Base-by-base conservation (phyloP, 2,888 invertebrate genomes). In the Chorisops tibialis region DNA sequence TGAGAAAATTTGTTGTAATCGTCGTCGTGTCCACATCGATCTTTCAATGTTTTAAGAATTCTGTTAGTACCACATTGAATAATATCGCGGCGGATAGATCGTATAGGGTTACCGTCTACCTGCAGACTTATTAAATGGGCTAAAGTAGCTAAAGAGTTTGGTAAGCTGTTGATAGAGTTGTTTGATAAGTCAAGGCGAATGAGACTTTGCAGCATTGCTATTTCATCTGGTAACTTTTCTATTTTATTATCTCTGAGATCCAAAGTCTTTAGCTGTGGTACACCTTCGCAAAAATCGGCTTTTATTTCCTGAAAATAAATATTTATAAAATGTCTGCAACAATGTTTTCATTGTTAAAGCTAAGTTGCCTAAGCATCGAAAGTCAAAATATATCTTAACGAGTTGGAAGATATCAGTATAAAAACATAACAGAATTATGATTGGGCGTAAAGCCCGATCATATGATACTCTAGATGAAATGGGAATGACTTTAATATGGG, bases 211-310 rank as follows among this genome's bases (percentile, higher is more conserved):
- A 94, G 75, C 64, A 87, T 78, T 12, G 86, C 84, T 69, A 94
- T 85, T 75, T 92, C 89, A 66, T 91, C 87, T 0, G 95, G 94
- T 63, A 96, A 74, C 63, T 80, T 74, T 70, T 83, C 82, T 47
- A 96, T 81, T 77, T 90, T 86, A 77, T 96, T 96, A 73, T 93
- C 90, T 60, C 90, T 82, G 61, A 96, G 79, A 75, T 91, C 91
- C 62, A 95, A 79, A 50, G 87, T 84, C 76, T 83, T 87, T 63
- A 93, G 77, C 70, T 87, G 85, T 59, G 85, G 83, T 80, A 91
- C 81, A 67, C 85, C 84, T 69, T 88, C 87, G 72, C 90, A 86
- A 70, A 87, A 85, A 41, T 86, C 86, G 62, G 81, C 81, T 7
- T 87, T 84, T 58, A 94, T 81, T 75, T 85, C 85, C 88, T 90